A percentile compares a stretch with the other conserved stretches of the same genome.
Conservation (phyloP, 1,140 invertebrate genomes). For the Capitella teleta region DNA sequence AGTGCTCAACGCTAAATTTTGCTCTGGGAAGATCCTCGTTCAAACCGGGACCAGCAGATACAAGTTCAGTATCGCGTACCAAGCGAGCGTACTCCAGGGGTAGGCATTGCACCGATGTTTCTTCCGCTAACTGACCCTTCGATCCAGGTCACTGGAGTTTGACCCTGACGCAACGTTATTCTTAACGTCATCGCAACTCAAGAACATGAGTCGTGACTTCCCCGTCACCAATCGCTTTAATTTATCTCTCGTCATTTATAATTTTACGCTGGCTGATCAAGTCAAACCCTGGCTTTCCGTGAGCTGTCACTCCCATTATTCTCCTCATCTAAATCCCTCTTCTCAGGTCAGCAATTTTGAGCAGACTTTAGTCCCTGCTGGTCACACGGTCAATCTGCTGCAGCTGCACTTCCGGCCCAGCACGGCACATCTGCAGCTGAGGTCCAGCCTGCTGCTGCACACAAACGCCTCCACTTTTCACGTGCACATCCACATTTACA, state of each 20-base stretch:
- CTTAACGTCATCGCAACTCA: conserved; percentile 27
- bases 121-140: too few species aligned
- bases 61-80: conserved; percentile 47
- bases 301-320: conserved; percentile 17
- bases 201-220: conserved; percentile 45
- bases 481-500: conserved; percentile 62
- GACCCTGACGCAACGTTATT: conserved; percentile 41
- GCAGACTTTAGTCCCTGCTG: conserved; percentile 50
- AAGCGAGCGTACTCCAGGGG: conserved; percentile 44
- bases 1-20: conserved; percentile 40
- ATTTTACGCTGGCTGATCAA: conserved; percentile 53
- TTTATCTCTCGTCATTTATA: conserved; percentile 56
- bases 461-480: conserved; percentile 62
- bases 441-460: conserved; percentile 53
- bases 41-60: conserved; percentile 54
- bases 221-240: conserved; percentile 60
- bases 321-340: too few species aligned
- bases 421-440: conserved; percentile 51
- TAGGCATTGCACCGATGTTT: conserved; percentile 14
- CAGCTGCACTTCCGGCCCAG: conserved; percentile 49
- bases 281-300: conserved; percentile 55
- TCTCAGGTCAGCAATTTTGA: conserved; percentile 36
- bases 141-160: conserved; percentile 41
- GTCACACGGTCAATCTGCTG: conserved; percentile 49
- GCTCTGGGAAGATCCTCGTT: conserved; percentile 55